Conservation (phyloP, 2,797 vertebrate species). For the Sebastes variabilis region DNA sequence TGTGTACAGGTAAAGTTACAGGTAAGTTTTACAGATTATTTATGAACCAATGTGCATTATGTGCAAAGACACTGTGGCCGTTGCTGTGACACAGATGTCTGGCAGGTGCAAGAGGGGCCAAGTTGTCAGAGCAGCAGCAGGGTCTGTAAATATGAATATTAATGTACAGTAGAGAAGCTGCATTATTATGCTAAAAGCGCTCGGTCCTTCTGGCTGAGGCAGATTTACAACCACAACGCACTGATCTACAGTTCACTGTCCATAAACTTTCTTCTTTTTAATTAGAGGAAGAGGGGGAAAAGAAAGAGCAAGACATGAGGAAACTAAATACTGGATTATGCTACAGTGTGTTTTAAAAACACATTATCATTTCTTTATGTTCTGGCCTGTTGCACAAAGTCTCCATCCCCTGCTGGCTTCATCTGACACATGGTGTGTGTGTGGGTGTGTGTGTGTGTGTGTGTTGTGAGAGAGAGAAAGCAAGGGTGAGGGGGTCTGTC, state of each 20-base stretch:
- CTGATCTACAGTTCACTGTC: not conserved
- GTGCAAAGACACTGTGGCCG: constrained; percentile 5
- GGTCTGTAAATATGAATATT: constrained; percentile 71
- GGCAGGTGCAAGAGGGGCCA: constrained; percentile 56
- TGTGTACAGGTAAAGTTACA: not conserved
- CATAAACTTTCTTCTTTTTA: not conserved
- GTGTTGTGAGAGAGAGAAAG: constrained; percentile 14
- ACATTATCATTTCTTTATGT: constrained; percentile 30
- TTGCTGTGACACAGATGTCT: constrained; percentile 59
- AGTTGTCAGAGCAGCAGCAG: constrained; percentile 53
- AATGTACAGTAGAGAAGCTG: constrained; percentile 59
- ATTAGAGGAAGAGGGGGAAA: not conserved
- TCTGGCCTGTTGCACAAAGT: constrained; percentile 48
- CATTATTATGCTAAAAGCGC: constrained; percentile 65
- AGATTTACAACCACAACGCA: constrained; percentile 26
- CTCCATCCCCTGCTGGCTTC: constrained; percentile 45
- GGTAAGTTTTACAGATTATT: not conserved
- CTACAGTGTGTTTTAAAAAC: constrained; percentile 13
- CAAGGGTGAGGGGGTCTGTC: constrained; percentile 37
- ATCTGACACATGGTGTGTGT: constrained; percentile 39
- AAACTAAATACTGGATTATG: constrained; percentile 1
- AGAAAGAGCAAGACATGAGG: not conserved
- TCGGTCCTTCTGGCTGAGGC: constrained; percentile 38
- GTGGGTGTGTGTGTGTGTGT: constrained; percentile 26
- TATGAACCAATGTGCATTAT: not conserved